Conservation (phyloP, 2,797 vertebrate genomes). For the Cossypha caffra region DNA sequence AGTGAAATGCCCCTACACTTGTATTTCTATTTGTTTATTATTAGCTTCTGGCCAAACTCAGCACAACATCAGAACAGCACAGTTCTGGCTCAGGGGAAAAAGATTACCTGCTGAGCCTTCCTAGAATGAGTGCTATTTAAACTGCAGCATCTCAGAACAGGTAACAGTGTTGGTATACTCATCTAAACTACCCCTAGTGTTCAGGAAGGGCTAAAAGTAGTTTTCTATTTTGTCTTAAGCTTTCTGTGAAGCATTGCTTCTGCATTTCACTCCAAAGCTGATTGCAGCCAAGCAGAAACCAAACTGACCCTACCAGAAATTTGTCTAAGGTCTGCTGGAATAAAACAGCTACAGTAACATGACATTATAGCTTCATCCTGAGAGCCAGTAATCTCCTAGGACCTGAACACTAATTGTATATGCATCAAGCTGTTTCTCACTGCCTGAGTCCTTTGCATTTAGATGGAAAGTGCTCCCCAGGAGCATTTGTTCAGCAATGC, state of each 20-base stretch:
- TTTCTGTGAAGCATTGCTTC: background rate
- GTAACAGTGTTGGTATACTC: accelerated
- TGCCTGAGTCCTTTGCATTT: background rate
- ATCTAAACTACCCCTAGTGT: background rate
- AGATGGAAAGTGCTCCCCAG: background rate
- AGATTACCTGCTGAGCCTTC: background rate
- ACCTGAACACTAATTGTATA: background rate
- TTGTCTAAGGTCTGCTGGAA: background rate
- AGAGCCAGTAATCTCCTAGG: background rate
- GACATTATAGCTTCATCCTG: background rate
- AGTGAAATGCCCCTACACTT: accelerated
- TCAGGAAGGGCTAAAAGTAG: background rate
- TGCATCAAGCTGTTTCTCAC: background rate
- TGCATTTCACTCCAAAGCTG: background rate
- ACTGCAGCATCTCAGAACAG: background rate
- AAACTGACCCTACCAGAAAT: background rate
- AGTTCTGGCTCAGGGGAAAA: background rate
- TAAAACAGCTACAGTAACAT: background rate
- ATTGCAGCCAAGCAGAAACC: background rate
- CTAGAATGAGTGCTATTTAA: background rate
- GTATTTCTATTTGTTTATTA: background rate
- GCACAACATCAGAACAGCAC: accelerated
- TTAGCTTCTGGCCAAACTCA: background rate
- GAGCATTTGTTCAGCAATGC: background rate
- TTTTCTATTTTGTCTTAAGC: background rate